A percentile compares a stretch with the other conserved stretches of the same genome.
These are phyloP conservation scores for Etheostoma spectabile DNA, from an alignment of 2,113 vertebrate species.

Conservation along the genomic window DNA sequence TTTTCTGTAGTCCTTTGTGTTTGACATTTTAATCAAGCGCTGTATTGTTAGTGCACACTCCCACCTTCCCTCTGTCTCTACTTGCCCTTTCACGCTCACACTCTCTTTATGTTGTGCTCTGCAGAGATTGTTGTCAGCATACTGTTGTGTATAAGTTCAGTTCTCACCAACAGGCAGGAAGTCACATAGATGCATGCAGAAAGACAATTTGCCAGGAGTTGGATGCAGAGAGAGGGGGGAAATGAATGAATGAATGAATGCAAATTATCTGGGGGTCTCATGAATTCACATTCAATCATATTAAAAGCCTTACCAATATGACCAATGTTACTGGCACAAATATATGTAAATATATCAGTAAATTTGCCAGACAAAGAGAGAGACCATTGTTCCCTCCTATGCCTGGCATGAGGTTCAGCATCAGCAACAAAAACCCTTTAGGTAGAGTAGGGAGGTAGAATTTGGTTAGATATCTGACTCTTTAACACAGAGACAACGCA, in stretches of 20 bases:
- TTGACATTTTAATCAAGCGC: slow-evolving; percentile 78
- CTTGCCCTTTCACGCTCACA: slow-evolving; percentile 51
- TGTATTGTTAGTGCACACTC: slow-evolving; percentile 72
- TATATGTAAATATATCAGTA: background rate
- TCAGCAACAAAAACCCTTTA: too few species aligned
- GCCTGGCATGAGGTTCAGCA: too few species aligned
- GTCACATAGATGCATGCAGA: slow-evolving; percentile 6
- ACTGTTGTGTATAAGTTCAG: slow-evolving; percentile 62
- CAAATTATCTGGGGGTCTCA: slow-evolving; percentile 15
- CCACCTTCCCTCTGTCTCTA: slow-evolving; percentile 62
- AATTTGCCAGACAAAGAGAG: background rate
- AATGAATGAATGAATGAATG: slow-evolving; percentile 7
- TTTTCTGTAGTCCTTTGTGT: slow-evolving; percentile 70
- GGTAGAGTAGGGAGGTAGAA: too few species aligned
- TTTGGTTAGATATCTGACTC: too few species aligned
- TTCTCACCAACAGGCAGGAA: slow-evolving; percentile 49
- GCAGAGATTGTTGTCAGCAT: slow-evolving; percentile 65
- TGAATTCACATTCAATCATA: background rate
- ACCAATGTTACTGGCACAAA: background rate
- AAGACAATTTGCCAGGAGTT: slow-evolving; percentile 11
- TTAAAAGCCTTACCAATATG: background rate
- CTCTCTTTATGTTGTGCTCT: slow-evolving; percentile 65
- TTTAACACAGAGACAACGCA: too few species aligned
- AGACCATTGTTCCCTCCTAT: too few species aligned
- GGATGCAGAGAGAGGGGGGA: background rate